These are phyloP conservation scores for Drosophila rubida DNA, from an alignment of 2,888 invertebrate species.

Conservation along the genomic window DNA sequence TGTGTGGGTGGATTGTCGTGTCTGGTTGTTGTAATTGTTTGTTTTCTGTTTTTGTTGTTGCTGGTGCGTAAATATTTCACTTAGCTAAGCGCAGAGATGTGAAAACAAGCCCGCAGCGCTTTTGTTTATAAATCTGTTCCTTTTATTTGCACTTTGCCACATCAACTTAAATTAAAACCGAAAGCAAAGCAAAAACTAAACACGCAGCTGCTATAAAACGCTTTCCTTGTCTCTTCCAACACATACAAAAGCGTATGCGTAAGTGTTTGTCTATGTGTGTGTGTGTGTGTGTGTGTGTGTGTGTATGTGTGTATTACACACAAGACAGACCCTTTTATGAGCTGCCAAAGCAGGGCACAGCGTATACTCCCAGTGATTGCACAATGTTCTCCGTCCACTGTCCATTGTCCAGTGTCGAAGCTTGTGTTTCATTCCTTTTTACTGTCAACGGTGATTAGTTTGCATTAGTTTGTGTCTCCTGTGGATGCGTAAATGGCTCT, in stretches of 20 bases:
- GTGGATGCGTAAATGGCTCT: not conserved
- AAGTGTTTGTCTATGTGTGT: not conserved
- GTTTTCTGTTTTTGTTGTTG: slow-evolving; percentile 13
- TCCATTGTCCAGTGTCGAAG: slow-evolving; percentile 35
- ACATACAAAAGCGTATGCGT: not conserved
- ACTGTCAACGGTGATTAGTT: slow-evolving; percentile 75
- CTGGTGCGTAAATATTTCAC: slow-evolving; percentile 62
- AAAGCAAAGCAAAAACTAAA: slow-evolving; percentile 47
- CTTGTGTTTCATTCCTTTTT: slow-evolving; percentile 49
- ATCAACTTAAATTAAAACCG: slow-evolving; percentile 73
- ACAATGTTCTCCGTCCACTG: slow-evolving; percentile 34
- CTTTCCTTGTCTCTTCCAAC: not conserved
- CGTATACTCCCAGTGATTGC: slow-evolving; percentile 35
- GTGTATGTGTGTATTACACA: slow-evolving; percentile 14
- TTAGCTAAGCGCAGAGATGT: slow-evolving; percentile 33
- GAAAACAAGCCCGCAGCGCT: slow-evolving; percentile 28
- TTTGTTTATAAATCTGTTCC: slow-evolving; percentile 73
- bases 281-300: slow-evolving; percentile 1
- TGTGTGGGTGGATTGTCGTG: slow-evolving; percentile 9
- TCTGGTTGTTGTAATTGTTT: slow-evolving; percentile 28
- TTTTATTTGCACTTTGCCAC: slow-evolving; percentile 73
- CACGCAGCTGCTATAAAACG: slow-evolving; percentile 62
- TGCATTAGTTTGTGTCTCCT: slow-evolving; percentile 56
- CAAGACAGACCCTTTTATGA: slow-evolving; percentile 46
- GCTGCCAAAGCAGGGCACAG: slow-evolving; percentile 22